Base-by-base conservation (phyloP, 2,113 vertebrate genomes). In the Asarcornis scutulata region DNA sequence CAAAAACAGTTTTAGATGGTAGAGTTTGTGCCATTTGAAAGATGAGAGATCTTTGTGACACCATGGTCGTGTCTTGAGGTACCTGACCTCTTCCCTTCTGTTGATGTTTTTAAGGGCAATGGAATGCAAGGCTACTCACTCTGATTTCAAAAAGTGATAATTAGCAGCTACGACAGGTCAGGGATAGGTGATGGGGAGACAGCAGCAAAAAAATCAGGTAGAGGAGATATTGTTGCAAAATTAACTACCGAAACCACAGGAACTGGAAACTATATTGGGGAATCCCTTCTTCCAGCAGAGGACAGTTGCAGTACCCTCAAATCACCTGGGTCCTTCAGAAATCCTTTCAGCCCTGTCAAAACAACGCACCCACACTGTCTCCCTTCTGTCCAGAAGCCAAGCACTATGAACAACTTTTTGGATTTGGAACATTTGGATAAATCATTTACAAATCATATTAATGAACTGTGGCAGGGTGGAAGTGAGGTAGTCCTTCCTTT, bases 181-280 rank as follows among this genome's bases (percentile, higher is more conserved):
- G 32, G 75, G n/a, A 18, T 26, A 13, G n/a, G 21, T 13, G 7
- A 1, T 11, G 8, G 23, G 23, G 22, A 26, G 58, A 48, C 20
- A 36, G 31, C 34, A 83, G 23, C 36, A 64, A 7, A 32, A 87
- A 87, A 85, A 73, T 4, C 6, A 42, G 9, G 5, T 9, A 67
- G 72, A 58, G 52, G 46, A 34, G 52, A 74, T 25, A n/a, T 9
- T 7, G 11, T 40, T 89, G 60, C 18, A 64, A 16, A 79, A 68
- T 32, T 9, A 66, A 38, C n/a, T 66, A 44, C 44, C 3, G 1
- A 75, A 76, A 48, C 82, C 27, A 22, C 6, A 17, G n/a, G 11
- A 77, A 48, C 0, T 55, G 44, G 48, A 48, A 87, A 34, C 0
- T 0, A 5, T 56, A 1, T 1, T 18, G 27, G 34, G 42, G 55